Evolutionary conservation across 2,888 invertebrate genomes (phyloP), one percentile per base, ranked within the genome.

Genomic region (Girardia tigrina): DNA sequence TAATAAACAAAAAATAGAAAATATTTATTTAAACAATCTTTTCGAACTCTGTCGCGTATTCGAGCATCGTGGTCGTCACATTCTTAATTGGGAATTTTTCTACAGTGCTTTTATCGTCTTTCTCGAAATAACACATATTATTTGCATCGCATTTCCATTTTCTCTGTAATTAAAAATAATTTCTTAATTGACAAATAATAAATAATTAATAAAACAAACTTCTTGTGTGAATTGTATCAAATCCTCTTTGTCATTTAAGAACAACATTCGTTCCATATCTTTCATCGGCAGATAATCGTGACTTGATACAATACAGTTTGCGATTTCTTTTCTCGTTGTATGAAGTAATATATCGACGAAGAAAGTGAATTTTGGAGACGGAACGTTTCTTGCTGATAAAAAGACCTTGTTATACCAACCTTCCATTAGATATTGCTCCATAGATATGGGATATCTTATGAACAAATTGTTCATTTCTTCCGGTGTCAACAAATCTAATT

Each of bases 351-450:
- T 93, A 80, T 97, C 93, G 88, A 98, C 95, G 84, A 98, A 98
- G 80, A 93, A 90, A 78, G 91, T 92, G 85, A 97, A 98, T 78
- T 90, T 91, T 78, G 91, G 91, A 0, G 95, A 92, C 77, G 98
- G 97, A 2, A 97, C 94, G 85, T 93, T 94, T 27, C 90, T 92
- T 87, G 91, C 91, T 0, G 92, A 92, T 80, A 92, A 87, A 82
- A 93, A 93, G 76, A 93, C 90, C 86, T 98, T 98, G 83, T 98
- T 97, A 83, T 98, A 98, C 79, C 94, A 92, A 72, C 98, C 98
- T 84, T 98, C 98, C 95, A 98, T 98, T 75, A 98, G 87, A 84
- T 94, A 95, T 83, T 98, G 98, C 81, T 98, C 98, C 81, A 98
- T 88, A 8, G 92, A 91, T 12, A 98, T 87, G 0, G 97, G 94